Percentiles rank a stretch among this genome's conserved stretches.
Conservation (phyloP, 1,140 invertebrate genomes). For the Zaprionus ornatus region DNA sequence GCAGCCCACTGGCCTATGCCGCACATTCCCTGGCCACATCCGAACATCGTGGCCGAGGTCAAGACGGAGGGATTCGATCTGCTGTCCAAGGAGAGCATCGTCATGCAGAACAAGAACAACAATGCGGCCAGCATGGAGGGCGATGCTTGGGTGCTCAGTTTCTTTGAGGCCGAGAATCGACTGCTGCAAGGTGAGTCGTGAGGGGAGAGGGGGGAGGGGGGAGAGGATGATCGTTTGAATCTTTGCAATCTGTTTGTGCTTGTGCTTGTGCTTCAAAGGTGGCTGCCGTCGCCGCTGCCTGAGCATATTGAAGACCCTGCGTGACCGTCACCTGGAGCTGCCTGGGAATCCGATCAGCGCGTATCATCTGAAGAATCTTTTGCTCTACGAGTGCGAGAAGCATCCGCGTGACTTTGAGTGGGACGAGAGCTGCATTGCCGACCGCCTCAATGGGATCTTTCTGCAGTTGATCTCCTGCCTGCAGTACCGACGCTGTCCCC, state of each 20-base stretch:
- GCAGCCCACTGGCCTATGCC: slow-evolving; percentile 96
- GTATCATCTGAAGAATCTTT: slow-evolving; percentile 95
- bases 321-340: slow-evolving; percentile 94
- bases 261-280: slow-evolving; percentile 55
- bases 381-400: slow-evolving; percentile 98
- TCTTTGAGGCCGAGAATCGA: slow-evolving; percentile 94
- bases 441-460: slow-evolving; percentile 96
- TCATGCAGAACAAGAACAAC: slow-evolving; percentile 92
- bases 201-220: not conserved
- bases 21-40: slow-evolving; percentile 95
- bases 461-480: slow-evolving; percentile 97
- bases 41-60: slow-evolving; percentile 94
- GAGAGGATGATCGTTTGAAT: not conserved
- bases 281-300: slow-evolving; percentile 92
- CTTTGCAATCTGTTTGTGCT: not conserved
- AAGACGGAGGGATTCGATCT: slow-evolving; percentile 97
- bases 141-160: slow-evolving; percentile 96
- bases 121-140: slow-evolving; percentile 92
- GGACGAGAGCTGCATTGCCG: slow-evolving; percentile 94
- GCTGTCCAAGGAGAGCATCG: slow-evolving; percentile 92
- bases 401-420: slow-evolving; percentile 96
- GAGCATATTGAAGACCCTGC: slow-evolving; percentile 94
- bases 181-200: slow-evolving; percentile 89
- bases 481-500: slow-evolving; percentile 95
- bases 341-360: slow-evolving; percentile 93